These are phyloP conservation scores for Marmota flaviventris DNA, from an alignment of 2,113 vertebrate genomes.

Conservation along the genomic window DNA sequence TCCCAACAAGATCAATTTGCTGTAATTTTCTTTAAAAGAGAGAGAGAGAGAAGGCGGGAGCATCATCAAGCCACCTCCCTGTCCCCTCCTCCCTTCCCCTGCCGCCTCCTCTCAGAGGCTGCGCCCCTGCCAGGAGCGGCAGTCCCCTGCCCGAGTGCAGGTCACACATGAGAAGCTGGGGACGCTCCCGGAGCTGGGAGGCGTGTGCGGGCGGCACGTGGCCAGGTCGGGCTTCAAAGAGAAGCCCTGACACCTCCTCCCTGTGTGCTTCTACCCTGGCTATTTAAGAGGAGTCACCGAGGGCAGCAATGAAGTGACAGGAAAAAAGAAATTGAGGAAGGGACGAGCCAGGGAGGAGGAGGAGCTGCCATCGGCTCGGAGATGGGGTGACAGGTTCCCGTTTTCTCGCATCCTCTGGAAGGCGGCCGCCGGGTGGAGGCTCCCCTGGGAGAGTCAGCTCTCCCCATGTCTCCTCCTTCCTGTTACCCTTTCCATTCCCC, in stretches of 20 bases:
- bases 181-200: accelerated
- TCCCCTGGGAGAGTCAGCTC: background rate
- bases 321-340: background rate
- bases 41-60: background rate
- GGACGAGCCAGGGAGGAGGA: background rate
- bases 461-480: too few species aligned
- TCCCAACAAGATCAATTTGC: conserved; percentile 69
- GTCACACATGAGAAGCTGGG: accelerated
- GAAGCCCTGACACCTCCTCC: background rate
- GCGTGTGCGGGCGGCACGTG: accelerated
- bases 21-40: conserved; percentile 42
- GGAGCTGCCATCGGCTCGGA: background rate
- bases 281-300: conserved; percentile 15
- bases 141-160: background rate
- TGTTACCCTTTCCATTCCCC: background rate
- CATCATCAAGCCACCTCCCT: background rate
- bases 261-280: background rate
- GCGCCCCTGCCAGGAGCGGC: accelerated
- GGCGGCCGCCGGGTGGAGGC: accelerated
- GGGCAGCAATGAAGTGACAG: conserved; percentile 61
- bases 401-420: background rate
- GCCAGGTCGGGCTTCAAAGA: conserved; percentile 1
- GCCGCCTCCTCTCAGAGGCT: background rate
- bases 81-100: background rate
- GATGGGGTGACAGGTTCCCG: background rate